phyloP scores from a whole-genome alignment of 1,140 invertebrate species.

The Drosophila funebris region DNA sequence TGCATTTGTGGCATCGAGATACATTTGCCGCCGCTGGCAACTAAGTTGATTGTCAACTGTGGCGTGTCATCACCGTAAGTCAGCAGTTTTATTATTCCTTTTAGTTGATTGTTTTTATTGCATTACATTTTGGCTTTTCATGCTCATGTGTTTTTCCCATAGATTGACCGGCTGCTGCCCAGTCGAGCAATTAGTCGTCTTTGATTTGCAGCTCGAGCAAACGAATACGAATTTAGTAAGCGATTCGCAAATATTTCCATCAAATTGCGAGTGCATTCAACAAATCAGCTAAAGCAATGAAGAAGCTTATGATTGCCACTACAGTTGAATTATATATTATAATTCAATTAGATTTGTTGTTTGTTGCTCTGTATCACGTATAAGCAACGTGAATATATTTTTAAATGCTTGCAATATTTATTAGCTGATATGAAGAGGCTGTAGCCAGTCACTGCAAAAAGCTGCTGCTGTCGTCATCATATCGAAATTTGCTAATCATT shows the following conservation, averaged over 20 bases:
- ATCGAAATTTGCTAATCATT: slow-evolving; percentile 65
- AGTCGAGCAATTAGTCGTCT: slow-evolving; percentile 59
- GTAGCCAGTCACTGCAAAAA: background rate
- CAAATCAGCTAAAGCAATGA: slow-evolving; percentile 12
- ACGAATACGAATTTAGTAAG: slow-evolving; percentile 52
- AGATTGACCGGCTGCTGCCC: background rate
- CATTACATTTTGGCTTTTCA: slow-evolving; percentile 30
- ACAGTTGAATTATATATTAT: background rate
- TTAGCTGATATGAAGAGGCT: slow-evolving; percentile 6
- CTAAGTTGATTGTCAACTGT: slow-evolving; percentile 43
- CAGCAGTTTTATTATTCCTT: slow-evolving; percentile 65
- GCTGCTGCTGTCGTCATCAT: slow-evolving; percentile 1
- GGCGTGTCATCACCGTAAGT: slow-evolving; percentile 71
- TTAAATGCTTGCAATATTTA: background rate
- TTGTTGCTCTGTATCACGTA: slow-evolving; percentile 22
- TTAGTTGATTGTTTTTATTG: slow-evolving; percentile 52
- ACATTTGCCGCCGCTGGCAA: slow-evolving; percentile 4
- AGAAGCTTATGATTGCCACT: slow-evolving; percentile 11
- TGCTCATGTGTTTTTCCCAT: slow-evolving; percentile 54
- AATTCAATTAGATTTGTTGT: background rate
- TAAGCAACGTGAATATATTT: slow-evolving; percentile 2
- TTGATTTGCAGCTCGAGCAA: slow-evolving; percentile 67
- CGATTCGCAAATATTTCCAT: slow-evolving; percentile 54
- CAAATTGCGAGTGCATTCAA: background rate
- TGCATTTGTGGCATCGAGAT: slow-evolving; percentile 34